Conservation (phyloP, 53 echinoderm and acorn worm species). For the Temnopleurus reevesii region DNA sequence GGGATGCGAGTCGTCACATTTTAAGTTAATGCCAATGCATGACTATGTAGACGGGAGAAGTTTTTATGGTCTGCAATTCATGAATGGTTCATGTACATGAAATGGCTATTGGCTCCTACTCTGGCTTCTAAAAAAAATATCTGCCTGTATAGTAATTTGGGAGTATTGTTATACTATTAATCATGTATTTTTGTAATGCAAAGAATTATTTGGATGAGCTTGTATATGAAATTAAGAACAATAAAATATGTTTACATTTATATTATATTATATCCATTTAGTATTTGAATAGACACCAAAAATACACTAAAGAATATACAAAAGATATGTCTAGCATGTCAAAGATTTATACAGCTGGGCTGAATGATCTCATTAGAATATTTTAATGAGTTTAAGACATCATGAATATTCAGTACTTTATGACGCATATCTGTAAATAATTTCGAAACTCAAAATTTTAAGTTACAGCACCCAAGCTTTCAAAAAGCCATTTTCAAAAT, state of each 20-base stretch:
- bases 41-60: neutral
- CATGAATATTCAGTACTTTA: constrained; percentile 4
- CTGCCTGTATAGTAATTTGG: too few relatives aligned
- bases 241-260: neutral
- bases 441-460: too few relatives aligned
- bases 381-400: neutral
- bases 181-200: constrained; percentile 24
- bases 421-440: too few relatives aligned
- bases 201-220: neutral
- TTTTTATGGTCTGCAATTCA: too few relatives aligned
- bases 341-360: constrained; percentile 28
- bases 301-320: neutral
- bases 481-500: too few relatives aligned
- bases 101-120: too few relatives aligned
- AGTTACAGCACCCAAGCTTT: too few relatives aligned
- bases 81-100: too few relatives aligned
- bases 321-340: neutral
- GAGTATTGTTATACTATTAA: neutral
- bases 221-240: neutral
- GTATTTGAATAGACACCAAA: neutral
- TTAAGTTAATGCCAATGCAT: neutral
- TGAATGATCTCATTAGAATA: neutral
- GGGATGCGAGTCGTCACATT: neutral
- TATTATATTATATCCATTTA: neutral
- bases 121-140: too few relatives aligned